Percentiles rank a stretch among this genome's conserved stretches.
Conservation (phyloP, 2,797 vertebrate species). For the Chloroceryle amazona region DNA sequence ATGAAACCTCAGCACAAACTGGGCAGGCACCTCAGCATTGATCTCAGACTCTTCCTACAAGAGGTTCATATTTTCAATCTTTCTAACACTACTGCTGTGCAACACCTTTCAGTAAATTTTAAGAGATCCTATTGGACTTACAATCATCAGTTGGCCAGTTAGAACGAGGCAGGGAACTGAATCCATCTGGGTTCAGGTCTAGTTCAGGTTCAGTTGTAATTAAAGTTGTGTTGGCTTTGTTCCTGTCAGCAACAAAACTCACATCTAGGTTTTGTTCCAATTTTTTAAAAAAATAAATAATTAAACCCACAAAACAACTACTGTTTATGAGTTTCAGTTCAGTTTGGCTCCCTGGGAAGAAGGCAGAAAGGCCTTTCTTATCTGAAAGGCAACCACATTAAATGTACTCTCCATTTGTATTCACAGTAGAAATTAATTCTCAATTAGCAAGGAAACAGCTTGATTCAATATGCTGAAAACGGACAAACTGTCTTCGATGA, state of each 20-base stretch:
- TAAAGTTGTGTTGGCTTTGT: background rate
- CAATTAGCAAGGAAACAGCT: constrained; percentile 11
- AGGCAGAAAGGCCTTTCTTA: background rate
- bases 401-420: background rate
- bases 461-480: constrained; percentile 1
- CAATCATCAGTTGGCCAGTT: background rate
- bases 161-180: background rate
- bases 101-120: background rate
- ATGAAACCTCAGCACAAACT: background rate
- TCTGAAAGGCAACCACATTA: background rate
- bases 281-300: background rate
- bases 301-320: background rate
- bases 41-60: background rate
- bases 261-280: background rate
- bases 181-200: background rate
- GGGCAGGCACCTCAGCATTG: background rate
- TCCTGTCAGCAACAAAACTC: background rate
- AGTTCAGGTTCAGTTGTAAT: background rate
- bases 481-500: background rate
- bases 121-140: background rate
- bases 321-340: background rate
- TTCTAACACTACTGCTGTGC: background rate
- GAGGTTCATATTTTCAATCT: background rate
- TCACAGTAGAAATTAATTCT: constrained; percentile 15
- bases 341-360: background rate